Evolutionary conservation across 2,888 invertebrate genomes (phyloP).

Genomic region (Carterocephalus palaemon): DNA sequence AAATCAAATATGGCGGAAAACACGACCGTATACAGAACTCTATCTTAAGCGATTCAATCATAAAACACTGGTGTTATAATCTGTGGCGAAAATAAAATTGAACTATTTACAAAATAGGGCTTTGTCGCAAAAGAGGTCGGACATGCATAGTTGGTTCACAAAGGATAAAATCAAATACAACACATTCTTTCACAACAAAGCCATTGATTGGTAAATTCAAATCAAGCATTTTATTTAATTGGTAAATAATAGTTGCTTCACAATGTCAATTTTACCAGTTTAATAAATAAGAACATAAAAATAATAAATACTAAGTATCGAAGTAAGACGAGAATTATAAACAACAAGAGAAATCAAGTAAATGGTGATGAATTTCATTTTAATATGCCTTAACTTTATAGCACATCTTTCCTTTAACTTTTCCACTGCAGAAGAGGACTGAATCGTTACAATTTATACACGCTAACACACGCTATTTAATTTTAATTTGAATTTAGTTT

Average conservation of each 20-base stretch:
- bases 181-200: conserved; percentile 56
- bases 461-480: too few relatives aligned
- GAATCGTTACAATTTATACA: too few relatives aligned
- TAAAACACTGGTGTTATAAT: conserved; percentile 18
- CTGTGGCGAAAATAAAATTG: conserved; percentile 23
- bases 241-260: background rate
- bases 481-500: too few relatives aligned
- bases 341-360: too few relatives aligned
- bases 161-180: conserved; percentile 26
- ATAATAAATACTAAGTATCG: conserved; percentile 8
- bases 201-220: conserved; percentile 46
- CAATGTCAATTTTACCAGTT: conserved; percentile 1
- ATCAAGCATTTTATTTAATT: conserved; percentile 6
- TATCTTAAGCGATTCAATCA: conserved; percentile 31
- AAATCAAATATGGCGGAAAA: conserved; percentile 20
- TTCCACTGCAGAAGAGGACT: background rate
- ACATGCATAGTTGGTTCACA: conserved; percentile 46
- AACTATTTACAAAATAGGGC: conserved; percentile 44
- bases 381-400: conserved; percentile 1
- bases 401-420: background rate
- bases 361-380: conserved; percentile 35
- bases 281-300: background rate
- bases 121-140: conserved; percentile 50
- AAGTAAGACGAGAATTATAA: conserved; percentile 15
- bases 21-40: conserved; percentile 35